Evolutionary conservation across 2,797 vertebrate genomes (phyloP), one percentile per base, ranked within the genome.

Genomic region (Tachyglossus aculeatus): DNA sequence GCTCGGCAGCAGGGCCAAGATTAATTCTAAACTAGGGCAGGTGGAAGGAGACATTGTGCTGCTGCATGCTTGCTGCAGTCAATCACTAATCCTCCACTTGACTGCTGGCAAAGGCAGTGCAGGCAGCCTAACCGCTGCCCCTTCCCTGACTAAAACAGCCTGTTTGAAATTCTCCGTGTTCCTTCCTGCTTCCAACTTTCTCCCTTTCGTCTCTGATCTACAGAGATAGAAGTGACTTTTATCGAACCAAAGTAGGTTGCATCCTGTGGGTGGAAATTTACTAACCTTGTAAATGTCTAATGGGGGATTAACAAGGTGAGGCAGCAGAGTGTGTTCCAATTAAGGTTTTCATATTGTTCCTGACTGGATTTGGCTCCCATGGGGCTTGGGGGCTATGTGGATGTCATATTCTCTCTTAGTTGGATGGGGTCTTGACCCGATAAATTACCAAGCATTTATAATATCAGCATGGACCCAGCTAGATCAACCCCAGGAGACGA

Each of bases 311-410:
- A 9, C 0, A 2, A 32, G 55, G 59, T 60, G 56, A 50, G 50
- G 39, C 45, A 40, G 54, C 2, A 33, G 29, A 39, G 47, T 0
- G 0, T 33, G 16, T 69, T 79, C 55, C 61, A 2, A 7, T 45
- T 73, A 79, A 63, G 69, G 66, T 53, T 18, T 11, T n/a, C 67
- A 4, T 70, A 61, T 53, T 79, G 22, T 67, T 79, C 65, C 7
- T 5, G 40, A 51, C 55, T 19, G 36, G 53, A 31, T 52, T 74
- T 43, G 60, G 71, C 5, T 5, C 36, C 31, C 0, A 0, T 1
- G 12, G 65, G 68, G 62, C 5, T 2, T 50, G 50, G 1, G 0
- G 48, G 3, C 0, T n/a, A 1, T 1, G 39, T 14, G 55, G n/a
- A n/a, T 33, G 31, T n/a, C n/a, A n/a, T n/a, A n/a, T n/a, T n/a